Conservation (phyloP, 2,888 invertebrate species). For the Drosophila birchii region DNA sequence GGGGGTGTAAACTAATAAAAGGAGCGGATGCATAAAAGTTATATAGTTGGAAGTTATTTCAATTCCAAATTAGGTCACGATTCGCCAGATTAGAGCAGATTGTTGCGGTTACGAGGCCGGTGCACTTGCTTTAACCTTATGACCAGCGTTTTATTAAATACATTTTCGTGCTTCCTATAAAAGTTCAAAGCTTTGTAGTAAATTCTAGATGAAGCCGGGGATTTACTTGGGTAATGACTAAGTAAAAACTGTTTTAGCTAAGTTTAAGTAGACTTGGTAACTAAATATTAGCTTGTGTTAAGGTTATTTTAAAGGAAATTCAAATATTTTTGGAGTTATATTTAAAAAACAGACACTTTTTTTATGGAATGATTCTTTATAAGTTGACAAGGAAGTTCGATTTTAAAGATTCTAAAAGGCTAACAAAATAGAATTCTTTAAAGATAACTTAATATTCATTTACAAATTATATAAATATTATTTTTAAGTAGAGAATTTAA, state of each 20-base stretch:
- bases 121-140: slow-evolving; percentile 8
- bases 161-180: not conserved
- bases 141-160: slow-evolving; percentile 4
- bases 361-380: not conserved
- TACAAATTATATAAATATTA: not conserved
- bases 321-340: not conserved
- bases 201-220: not conserved
- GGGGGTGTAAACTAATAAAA: slow-evolving; percentile 35
- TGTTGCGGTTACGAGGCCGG: slow-evolving; percentile 5
- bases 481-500: slow-evolving; percentile 1
- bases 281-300: not conserved
- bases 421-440: not conserved
- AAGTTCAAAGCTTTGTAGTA: not conserved
- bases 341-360: not conserved
- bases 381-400: not conserved
- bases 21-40: slow-evolving; percentile 27
- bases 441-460: not conserved
- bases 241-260: too few relatives aligned
- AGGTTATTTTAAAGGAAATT: not conserved
- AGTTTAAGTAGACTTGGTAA: not conserved
- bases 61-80: slow-evolving; percentile 35
- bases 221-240: not conserved
- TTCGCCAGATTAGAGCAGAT: slow-evolving; percentile 10
- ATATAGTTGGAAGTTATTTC: slow-evolving; percentile 29
- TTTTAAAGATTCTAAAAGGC: not conserved